phyloP scores from a whole-genome alignment of 2,797 vertebrate genomes.

The Lagocephalus sceleratus region DNA sequence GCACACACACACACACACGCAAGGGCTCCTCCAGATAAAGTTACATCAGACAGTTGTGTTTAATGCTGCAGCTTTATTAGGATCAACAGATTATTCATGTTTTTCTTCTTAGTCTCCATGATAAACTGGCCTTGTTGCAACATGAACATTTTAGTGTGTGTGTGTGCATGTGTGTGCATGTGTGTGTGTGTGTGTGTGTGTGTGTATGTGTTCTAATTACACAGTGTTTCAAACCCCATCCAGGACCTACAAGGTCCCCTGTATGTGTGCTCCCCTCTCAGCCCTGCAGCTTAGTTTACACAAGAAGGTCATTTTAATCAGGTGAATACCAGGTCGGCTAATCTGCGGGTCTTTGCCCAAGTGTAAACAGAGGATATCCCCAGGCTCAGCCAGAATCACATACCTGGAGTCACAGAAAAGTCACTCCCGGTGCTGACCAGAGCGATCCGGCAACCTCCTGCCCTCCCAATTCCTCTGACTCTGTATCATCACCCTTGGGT shows the following conservation, averaged over 20 bases:
- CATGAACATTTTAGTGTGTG: constrained; percentile 21
- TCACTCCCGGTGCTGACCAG: constrained; percentile 60
- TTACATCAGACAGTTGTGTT: constrained; percentile 6
- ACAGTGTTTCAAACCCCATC: constrained; percentile 42
- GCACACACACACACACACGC: constrained; percentile 1
- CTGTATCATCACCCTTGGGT: constrained; percentile 19
- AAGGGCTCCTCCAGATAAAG: constrained; percentile 8
- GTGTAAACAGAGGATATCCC: constrained; percentile 76
- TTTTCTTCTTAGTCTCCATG: constrained; percentile 36
- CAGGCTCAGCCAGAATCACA: constrained; percentile 67
- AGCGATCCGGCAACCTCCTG: constrained; percentile 51
- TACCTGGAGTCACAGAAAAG: constrained; percentile 70
- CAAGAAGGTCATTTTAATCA: constrained; percentile 77
- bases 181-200: constrained; percentile 15
- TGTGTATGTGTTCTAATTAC: constrained; percentile 44
- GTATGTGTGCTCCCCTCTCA: constrained; percentile 45
- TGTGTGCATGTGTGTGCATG: constrained; percentile 13
- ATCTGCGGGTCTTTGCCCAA: constrained; percentile 67
- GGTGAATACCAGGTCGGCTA: constrained; percentile 72
- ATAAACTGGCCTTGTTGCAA: constrained; percentile 14
- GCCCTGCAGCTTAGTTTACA: constrained; percentile 68
- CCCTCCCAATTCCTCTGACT: constrained; percentile 27
- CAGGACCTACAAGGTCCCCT: constrained; percentile 51
- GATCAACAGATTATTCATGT: constrained; percentile 28
- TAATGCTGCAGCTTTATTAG: constrained; percentile 37